Evolutionary conservation across 2,797 vertebrate genomes (phyloP).

Genomic region (Danio jaintianensis): DNA sequence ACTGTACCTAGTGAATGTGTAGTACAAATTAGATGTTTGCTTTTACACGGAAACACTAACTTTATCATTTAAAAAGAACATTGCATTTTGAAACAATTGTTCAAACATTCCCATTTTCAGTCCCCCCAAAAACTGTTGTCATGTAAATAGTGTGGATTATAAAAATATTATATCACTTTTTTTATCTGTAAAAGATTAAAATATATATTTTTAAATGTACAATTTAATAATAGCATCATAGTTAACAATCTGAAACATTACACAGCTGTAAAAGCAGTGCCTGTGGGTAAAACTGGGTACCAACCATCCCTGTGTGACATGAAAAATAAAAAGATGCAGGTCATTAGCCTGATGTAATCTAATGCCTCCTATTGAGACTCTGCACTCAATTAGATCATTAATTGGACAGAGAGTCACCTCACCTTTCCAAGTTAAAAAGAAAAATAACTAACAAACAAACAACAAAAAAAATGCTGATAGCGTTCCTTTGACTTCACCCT

Average conservation of each 20-base stretch:
- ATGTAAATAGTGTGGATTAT: not conserved
- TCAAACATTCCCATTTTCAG: too few species aligned
- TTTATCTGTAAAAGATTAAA: not conserved
- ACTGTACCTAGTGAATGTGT: too few species aligned
- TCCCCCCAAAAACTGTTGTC: too few species aligned
- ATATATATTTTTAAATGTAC: not conserved
- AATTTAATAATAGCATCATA: not conserved
- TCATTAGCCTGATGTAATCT: slow-evolving; percentile 63
- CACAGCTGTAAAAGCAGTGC: slow-evolving; percentile 12
- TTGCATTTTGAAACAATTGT: too few species aligned
- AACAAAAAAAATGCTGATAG: slow-evolving; percentile 16
- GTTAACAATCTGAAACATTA: not conserved
- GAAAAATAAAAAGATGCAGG: slow-evolving; percentile 45
- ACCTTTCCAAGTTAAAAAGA: slow-evolving; percentile 59
- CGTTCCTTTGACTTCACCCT: slow-evolving; percentile 57
- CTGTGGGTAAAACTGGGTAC: slow-evolving; percentile 1
- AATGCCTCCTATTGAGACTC: slow-evolving; percentile 58
- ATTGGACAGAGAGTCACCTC: slow-evolving; percentile 64
- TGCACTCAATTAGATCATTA: slow-evolving; percentile 61
- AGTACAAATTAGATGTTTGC: too few species aligned
- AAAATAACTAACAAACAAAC: slow-evolving; percentile 38
- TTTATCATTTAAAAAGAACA: too few species aligned
- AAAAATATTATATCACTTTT: not conserved
- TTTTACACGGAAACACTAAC: too few species aligned
- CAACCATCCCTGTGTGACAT: slow-evolving; percentile 43